Percentiles rank a stretch among this genome's conserved stretches.
Evolutionary conservation across 1,140 invertebrate species (phyloP).

Genomic region (Drosophila littoralis): DNA sequence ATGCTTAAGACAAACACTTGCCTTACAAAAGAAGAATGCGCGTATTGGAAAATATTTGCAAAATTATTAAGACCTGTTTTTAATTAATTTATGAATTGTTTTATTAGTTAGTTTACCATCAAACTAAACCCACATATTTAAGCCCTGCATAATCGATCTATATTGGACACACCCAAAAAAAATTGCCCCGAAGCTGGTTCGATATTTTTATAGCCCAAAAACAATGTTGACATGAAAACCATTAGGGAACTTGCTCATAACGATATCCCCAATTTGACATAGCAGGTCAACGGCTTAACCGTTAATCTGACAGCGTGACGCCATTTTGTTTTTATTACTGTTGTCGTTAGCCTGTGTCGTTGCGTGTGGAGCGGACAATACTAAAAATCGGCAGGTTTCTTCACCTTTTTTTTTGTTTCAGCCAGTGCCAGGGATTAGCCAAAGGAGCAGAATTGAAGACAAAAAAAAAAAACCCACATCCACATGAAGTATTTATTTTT

Average conservation of each 20-base stretch:
- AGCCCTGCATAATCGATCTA: too few species aligned
- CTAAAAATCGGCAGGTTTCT: conserved; percentile 13
- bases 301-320: conserved; percentile 29
- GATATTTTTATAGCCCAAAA: conserved; percentile 1
- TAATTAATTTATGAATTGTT: too few species aligned
- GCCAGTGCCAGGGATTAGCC: conserved; percentile 1
- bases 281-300: conserved; percentile 18
- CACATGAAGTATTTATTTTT: conserved; percentile 15
- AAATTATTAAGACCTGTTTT: too few species aligned
- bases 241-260: conserved; percentile 5
- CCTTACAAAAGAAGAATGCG: too few species aligned
- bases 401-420: neutral
- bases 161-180: too few species aligned
- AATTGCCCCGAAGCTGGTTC: neutral
- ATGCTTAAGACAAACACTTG: too few species aligned
- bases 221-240: neutral
- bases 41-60: too few species aligned
- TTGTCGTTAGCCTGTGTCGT: conserved; percentile 26
- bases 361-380: conserved; percentile 17
- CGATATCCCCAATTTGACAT: conserved; percentile 4
- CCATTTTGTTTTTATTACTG: conserved; percentile 55
- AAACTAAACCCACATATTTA: too few species aligned
- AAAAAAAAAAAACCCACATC: conserved; percentile 2
- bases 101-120: too few species aligned
- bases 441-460: neutral